Base-by-base conservation (phyloP, 2,113 vertebrate species). In the Noturus placidus region DNA sequence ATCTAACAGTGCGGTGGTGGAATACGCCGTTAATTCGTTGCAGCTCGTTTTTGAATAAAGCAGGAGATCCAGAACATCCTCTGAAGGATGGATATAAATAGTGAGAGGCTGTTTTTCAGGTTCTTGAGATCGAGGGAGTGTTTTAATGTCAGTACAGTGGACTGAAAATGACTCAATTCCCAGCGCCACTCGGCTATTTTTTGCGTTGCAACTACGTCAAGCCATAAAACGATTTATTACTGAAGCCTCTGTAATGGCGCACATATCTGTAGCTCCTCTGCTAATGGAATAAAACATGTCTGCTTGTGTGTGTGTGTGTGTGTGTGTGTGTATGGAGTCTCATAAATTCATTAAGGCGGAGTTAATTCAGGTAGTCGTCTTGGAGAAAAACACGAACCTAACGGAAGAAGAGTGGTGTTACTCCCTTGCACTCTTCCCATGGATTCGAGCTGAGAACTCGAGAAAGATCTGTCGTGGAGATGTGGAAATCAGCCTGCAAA, bases 401-500 rank as follows among this genome's bases (percentile, higher is more conserved):
- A 81, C 3, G 25, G 27, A 54, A 33, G n/a, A 56, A 56, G 15
- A 19, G 79, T 14, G 56, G 42, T 46, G 59, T 57, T 56, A 65
- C 38, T 77, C 79, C 25, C 14, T 57, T 30, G 8, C 27, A 22
- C 38, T 87, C 19, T 50, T 67, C 0, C 33, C n/a, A 59, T 61
- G 67, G n/a, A 63, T n/a, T 46, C 33, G 30, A 52, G 57, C 38
- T 54, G 86, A 65, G 86, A 78, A 63, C 50, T 59, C n/a, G 72
- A 88, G 74, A 38, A 77, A 61, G 82, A 59, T 77, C 69, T 57
- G 85, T 50, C 10, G 30, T 63, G 5, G 33, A 52, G 65, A 69
- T 84, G 89, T 65, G 61, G 74, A 88, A 90, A 86, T 88, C 63
- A 30, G 59, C 59, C 84, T 87, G 83, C 82, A 65, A 33, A 63